Conservation (phyloP, 2,888 invertebrate genomes). For the Noctuana brunneofusca region DNA sequence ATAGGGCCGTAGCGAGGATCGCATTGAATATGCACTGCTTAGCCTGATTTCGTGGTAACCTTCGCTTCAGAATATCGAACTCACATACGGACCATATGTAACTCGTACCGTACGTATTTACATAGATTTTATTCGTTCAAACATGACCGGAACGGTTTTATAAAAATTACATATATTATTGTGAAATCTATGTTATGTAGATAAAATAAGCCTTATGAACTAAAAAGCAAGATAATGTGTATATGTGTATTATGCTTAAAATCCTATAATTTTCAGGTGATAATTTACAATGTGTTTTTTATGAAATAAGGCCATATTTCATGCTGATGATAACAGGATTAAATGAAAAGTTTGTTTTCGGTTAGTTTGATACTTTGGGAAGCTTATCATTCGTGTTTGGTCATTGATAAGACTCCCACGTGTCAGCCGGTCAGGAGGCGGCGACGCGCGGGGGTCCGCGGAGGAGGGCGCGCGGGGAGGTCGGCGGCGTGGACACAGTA, state of each 20-base stretch:
- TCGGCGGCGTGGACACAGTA: conserved; percentile 60
- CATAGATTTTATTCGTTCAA: neutral
- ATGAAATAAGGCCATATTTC: neutral
- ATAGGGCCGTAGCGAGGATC: conserved; percentile 42
- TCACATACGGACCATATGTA: neutral
- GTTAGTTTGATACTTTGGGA: conserved; percentile 38
- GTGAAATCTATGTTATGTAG: neutral
- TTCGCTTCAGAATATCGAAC: conserved; percentile 47
- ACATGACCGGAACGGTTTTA: neutral
- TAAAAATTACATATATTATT: neutral
- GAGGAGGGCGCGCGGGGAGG: conserved; percentile 45
- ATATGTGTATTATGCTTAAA: neutral
- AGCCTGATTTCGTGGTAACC: conserved; percentile 54
- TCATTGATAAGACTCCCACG: conserved; percentile 57
- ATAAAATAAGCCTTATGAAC: conserved; percentile 10
- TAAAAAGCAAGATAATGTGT: neutral
- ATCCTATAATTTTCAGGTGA: neutral
- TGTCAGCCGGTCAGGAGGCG: conserved; percentile 52
- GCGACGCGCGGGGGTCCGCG: conserved; percentile 46
- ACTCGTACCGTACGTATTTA: neutral
- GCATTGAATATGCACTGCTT: conserved; percentile 64
- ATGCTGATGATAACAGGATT: neutral
- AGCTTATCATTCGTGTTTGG: conserved; percentile 54
- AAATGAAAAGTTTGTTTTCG: conserved; percentile 9
- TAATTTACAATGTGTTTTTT: neutral